Base-by-base conservation (phyloP, 2,113 vertebrate species). In the Alligator mississippiensis region DNA sequence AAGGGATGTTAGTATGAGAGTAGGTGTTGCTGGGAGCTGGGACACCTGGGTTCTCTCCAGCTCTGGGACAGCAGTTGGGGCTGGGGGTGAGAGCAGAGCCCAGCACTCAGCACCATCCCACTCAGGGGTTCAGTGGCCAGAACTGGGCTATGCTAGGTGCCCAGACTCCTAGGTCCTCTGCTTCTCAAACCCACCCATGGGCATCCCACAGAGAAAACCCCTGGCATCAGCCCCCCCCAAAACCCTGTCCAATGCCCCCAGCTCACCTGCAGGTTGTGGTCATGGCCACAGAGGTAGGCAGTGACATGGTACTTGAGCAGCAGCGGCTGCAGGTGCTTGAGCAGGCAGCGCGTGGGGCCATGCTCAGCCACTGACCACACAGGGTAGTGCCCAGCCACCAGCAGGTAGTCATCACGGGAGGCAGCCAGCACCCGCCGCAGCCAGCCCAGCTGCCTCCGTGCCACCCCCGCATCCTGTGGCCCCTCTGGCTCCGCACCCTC, bases 361-460 rank as follows among this genome's bases (percentile, higher is more conserved):
- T 99, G 99, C 85, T 98, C 98, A 0, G 99, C 99, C 64, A 99
- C 98, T 0, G 99, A 99, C 99, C 99, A 99, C 82, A 99, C 98
- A 0, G 99, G 99, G 94, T 99, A 99, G 97, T 99, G 99, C 4
- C 99, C 99, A 0, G 98, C 99, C 92, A 99, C 98, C 95, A 99
- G 88, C 83, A 99, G 95, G 57, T 99, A 99, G 95, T 99, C 98
- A 0, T 99, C 98, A 85, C 96, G 98, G 78, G 98, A 98, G 0
- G 21, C 94, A 2, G 97, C 97, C 97, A 99, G 94, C 82, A 98
- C 97, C 58, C 98, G 95, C 95, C 97, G 96, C 94, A 99, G 97
- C 99, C 99, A 99, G 70, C 83, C 64, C 82, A 99, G 95, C 96
- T 99, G 99, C 0, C 96, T 96, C 25, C 98, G 98, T 55, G 98